Evolutionary conservation across 2,888 invertebrate species (phyloP), one percentile per base, ranked within the genome.

Genomic region (Platynereis dumerilii): DNA sequence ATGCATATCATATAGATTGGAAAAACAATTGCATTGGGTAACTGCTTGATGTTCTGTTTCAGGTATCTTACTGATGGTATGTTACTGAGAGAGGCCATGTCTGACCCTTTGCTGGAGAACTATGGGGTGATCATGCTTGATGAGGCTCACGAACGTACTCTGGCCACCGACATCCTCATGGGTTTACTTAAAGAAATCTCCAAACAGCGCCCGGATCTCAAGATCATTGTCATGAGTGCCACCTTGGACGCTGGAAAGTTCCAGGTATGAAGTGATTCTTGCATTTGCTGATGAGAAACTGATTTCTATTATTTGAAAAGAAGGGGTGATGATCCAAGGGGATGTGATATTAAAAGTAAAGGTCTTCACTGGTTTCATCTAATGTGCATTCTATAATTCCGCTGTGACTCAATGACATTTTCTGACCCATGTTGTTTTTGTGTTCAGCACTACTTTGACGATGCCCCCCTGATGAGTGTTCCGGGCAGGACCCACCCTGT

Each of bases 1-100:
- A 34, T 34, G 34, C 34, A 34, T 7, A 5, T 34, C 34, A 34
- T n/a, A n/a, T n/a, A n/a, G n/a, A n/a, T n/a, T n/a, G n/a, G n/a
- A n/a, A n/a, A n/a, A n/a, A n/a, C n/a, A n/a, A n/a, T n/a, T n/a
- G n/a, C n/a, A n/a, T n/a, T n/a, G n/a, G n/a, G n/a, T n/a, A n/a
- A n/a, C n/a, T n/a, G n/a, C n/a, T n/a, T n/a, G n/a, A n/a, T n/a
- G 5, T 12, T 58, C 10, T 44, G 28, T 48, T 54, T 48, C 28
- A 90, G 90, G 80, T 98, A 99, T 83, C 95, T 98, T 95, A 99
- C 99, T 17, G 98, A 99, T 78, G 99, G 99, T 93, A 99, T 99
- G 99, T 89, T 99, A 84, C 87, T 99, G 39, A 87, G 99, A 69
- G 99, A 99, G 87, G 98, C 96, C 0, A 99, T 99, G 99, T 96